Percentiles rank a stretch among this genome's conserved stretches.
Conservation (phyloP, 2,888 invertebrate genomes). For the Halictus quadricinctus region DNA sequence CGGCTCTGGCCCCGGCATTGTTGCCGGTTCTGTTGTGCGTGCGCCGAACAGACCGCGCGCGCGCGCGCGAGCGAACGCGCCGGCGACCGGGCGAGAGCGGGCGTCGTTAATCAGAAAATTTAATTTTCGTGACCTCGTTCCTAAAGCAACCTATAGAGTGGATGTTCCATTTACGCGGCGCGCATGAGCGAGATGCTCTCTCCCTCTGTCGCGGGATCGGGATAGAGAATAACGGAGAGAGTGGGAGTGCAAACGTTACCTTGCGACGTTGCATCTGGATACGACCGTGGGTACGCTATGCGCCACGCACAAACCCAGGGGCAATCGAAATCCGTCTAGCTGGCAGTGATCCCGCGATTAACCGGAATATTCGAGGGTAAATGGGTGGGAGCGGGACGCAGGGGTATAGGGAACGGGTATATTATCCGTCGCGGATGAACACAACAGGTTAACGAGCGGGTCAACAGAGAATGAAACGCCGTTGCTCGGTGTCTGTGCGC, state of each 20-base stretch:
- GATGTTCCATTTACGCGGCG: conserved; percentile 78
- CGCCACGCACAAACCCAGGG: neutral
- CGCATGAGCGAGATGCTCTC: conserved; percentile 68
- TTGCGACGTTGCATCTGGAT: conserved; percentile 58
- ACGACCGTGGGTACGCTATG: conserved; percentile 20
- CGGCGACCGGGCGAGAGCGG: conserved; percentile 60
- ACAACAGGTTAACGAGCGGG: conserved; percentile 59
- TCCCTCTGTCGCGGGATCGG: conserved; percentile 32
- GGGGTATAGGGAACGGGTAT: conserved; percentile 4
- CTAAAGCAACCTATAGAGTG: conserved; percentile 73
- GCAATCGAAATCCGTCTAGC: conserved; percentile 23
- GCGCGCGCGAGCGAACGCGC: neutral
- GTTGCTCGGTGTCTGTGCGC: neutral
- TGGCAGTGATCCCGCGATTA: neutral
- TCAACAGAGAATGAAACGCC: conserved; percentile 55
- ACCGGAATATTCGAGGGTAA: conserved; percentile 14
- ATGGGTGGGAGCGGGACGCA: neutral
- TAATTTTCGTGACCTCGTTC: conserved; percentile 82
- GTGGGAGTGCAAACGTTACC: conserved; percentile 31
- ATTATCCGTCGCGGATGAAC: conserved; percentile 41
- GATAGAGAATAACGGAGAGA: conserved; percentile 29
- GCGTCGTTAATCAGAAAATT: conserved; percentile 80
- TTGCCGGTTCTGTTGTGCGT: conserved; percentile 3
- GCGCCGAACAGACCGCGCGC: neutral
- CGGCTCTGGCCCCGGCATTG: conserved; percentile 11